phyloP scores from a whole-genome alignment of 2,113 vertebrate genomes.

The Thermophis baileyi region DNA sequence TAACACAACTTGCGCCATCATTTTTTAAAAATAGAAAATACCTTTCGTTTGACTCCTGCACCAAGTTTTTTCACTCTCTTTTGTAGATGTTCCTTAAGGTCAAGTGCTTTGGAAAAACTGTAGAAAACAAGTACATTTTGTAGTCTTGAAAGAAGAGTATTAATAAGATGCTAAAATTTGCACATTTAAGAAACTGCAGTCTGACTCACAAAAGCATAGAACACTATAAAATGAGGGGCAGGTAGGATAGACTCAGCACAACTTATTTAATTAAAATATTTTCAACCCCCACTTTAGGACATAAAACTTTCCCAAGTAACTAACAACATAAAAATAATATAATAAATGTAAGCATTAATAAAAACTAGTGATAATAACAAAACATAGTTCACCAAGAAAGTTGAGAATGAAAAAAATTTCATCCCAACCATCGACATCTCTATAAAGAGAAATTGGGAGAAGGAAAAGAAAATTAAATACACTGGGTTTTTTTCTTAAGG shows the following conservation, averaged over 20 bases:
- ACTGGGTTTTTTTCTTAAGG: neutral
- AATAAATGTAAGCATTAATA: neutral
- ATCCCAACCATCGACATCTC: neutral
- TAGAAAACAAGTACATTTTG: neutral
- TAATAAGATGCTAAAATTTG: neutral
- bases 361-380: neutral
- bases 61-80: constrained; percentile 86
- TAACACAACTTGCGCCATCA: neutral
- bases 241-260: neutral
- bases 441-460: neutral
- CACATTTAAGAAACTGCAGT: neutral
- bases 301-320: neutral
- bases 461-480: neutral
- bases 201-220: neutral
- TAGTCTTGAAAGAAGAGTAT: neutral
- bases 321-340: neutral
- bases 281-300: neutral
- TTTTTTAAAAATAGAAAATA: constrained; percentile 40
- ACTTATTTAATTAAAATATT: neutral
- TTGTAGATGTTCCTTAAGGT: constrained; percentile 87
- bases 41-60: constrained; percentile 90
- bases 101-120: constrained; percentile 87
- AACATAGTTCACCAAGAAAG: no score
- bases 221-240: neutral
- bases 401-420: neutral